A percentile compares a stretch with the other conserved stretches of the same genome.
phyloP scores from a whole-genome alignment of 2,888 invertebrate species.

The Drosophila robusta region DNA sequence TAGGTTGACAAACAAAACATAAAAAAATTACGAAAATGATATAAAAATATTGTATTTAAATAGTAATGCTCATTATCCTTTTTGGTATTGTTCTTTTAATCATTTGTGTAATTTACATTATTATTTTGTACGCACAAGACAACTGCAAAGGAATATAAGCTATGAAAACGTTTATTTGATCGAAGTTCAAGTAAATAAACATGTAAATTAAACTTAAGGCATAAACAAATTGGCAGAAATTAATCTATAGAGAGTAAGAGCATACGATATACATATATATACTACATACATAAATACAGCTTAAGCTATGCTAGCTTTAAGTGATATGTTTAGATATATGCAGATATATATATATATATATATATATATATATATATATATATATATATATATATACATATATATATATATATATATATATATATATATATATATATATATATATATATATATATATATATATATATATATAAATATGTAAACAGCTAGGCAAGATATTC shows the following conservation, averaged over 20 bases:
- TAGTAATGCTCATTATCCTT: constrained; percentile 53
- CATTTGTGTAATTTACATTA: constrained; percentile 17
- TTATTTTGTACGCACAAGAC: constrained; percentile 66
- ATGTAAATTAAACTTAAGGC: constrained; percentile 60
- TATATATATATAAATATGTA: constrained; percentile 17
- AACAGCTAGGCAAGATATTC: constrained; percentile 11
- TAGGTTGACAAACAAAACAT: constrained; percentile 38
- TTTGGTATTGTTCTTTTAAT: constrained; percentile 12
- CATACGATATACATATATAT: constrained; percentile 56
- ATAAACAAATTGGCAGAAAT: constrained; percentile 56
- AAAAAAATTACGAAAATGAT: constrained; percentile 10
- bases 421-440: constrained; percentile 40
- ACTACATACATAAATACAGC: constrained; percentile 29
- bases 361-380: constrained; percentile 16
- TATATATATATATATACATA: constrained; percentile 17
- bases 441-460: constrained; percentile 17
- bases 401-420: constrained; percentile 14
- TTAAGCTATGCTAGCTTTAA: constrained; percentile 44
- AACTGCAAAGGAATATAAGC: constrained; percentile 7
- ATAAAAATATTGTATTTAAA: constrained; percentile 31
- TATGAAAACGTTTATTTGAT: constrained; percentile 24
- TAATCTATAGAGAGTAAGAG: constrained; percentile 56
- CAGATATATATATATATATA: constrained; percentile 40
- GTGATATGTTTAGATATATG: constrained; percentile 27
- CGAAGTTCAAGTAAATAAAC: constrained; percentile 31